Percentiles rank a stretch among this genome's conserved stretches.
These are phyloP conservation scores for Myiothlypis coronata DNA, from an alignment of 2,797 vertebrate genomes.

Conservation along the genomic window DNA sequence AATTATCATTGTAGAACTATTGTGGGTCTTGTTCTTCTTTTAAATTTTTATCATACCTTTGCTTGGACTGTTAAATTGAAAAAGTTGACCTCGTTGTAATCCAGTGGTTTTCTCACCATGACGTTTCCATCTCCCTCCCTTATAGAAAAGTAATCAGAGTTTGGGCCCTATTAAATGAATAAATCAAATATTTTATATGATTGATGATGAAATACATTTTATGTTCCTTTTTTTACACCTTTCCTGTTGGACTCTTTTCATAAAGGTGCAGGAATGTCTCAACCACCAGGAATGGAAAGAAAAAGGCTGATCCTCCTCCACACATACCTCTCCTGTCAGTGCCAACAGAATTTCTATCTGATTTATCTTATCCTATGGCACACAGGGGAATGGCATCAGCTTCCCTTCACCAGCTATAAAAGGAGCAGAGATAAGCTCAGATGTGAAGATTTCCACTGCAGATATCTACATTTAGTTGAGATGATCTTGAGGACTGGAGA, in stretches of 20 bases:
- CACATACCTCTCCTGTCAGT: neutral
- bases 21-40: neutral
- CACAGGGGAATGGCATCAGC: neutral
- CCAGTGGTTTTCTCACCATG: slow-evolving; percentile 63
- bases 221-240: neutral
- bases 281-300: neutral
- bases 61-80: slow-evolving; percentile 75
- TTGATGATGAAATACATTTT: neutral
- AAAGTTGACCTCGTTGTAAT: slow-evolving; percentile 71
- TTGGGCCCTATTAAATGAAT: slow-evolving; percentile 62
- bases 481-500: neutral
- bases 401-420: neutral
- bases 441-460: neutral
- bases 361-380: neutral
- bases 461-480: neutral
- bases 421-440: neutral
- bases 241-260: neutral
- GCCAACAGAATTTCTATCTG: neutral
- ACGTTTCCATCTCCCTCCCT: slow-evolving; percentile 65
- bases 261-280: neutral
- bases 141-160: slow-evolving; percentile 67
- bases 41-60: neutral
- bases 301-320: neutral
- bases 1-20: neutral
- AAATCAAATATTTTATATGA: neutral